Conservation (phyloP, 2,888 invertebrate genomes). For the Junonia oenone region DNA sequence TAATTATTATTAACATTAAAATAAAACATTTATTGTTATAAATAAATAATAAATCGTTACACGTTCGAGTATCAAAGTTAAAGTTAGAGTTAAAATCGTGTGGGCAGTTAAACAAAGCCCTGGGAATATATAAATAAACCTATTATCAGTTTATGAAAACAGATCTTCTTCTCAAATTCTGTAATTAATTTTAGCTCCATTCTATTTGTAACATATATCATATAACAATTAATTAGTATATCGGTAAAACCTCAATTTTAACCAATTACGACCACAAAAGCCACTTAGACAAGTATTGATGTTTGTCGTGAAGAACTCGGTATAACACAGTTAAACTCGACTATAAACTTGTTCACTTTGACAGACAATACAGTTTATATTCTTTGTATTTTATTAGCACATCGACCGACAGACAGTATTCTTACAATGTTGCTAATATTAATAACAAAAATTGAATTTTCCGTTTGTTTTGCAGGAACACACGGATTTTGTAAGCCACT, state of each 20-base stretch:
- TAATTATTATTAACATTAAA: too few species aligned
- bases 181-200: background rate
- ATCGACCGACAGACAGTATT: constrained; percentile 12
- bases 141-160: background rate
- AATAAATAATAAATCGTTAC: too few species aligned
- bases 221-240: background rate
- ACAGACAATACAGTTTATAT: constrained; percentile 43
- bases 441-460: too few species aligned
- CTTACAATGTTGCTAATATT: background rate
- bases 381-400: constrained; percentile 14
- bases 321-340: constrained; percentile 14
- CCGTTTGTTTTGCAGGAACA: too few species aligned
- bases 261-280: background rate
- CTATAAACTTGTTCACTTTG: constrained; percentile 47
- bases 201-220: background rate
- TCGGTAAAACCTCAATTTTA: background rate
- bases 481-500: too few species aligned
- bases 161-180: background rate
- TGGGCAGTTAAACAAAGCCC: too few species aligned
- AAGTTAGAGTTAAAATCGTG: background rate
- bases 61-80: too few species aligned
- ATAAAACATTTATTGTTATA: too few species aligned
- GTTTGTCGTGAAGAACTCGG: background rate
- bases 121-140: background rate
- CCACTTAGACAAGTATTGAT: background rate